A percentile compares a stretch with the other conserved stretches of the same genome.
phyloP scores from a whole-genome alignment of 2,113 vertebrate species.

The Trichomycterus rosablanca region DNA sequence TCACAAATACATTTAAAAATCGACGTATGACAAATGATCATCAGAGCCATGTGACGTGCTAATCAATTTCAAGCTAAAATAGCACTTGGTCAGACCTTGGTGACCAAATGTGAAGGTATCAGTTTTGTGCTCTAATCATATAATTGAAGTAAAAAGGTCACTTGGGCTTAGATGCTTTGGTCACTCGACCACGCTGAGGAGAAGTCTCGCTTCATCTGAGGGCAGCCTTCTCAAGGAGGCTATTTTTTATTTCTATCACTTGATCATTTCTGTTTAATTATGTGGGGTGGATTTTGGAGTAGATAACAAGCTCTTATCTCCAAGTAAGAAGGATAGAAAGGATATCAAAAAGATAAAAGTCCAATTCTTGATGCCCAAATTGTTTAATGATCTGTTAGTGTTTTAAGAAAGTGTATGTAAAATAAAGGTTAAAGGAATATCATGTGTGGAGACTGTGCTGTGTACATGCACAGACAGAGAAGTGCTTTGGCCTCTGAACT shows the following conservation, averaged over 20 bases:
- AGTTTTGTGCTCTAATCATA: conserved; percentile 28
- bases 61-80: conserved; percentile 16
- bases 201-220: conserved; percentile 57
- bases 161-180: conserved; percentile 17
- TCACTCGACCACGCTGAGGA: neutral
- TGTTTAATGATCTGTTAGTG: conserved; percentile 56
- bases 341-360: conserved; percentile 73
- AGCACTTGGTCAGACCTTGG: conserved; percentile 3
- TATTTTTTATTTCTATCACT: conserved; percentile 72
- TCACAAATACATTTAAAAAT: too few species aligned
- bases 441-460: neutral
- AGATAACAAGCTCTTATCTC: conserved; percentile 79
- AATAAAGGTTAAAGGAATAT: conserved; percentile 11
- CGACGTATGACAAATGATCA: too few species aligned
- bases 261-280: conserved; percentile 77
- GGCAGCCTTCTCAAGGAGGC: conserved; percentile 66
- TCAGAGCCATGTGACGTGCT: too few species aligned
- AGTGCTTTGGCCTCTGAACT: conserved; percentile 9
- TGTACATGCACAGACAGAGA: neutral
- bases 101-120: neutral
- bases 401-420: conserved; percentile 9
- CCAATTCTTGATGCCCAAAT: conserved; percentile 64
- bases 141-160: conserved; percentile 38
- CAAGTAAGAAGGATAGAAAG: conserved; percentile 67
- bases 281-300: conserved; percentile 67